Percentiles rank a stretch among this genome's conserved stretches.
These are phyloP conservation scores for Capra hircus DNA, from an alignment of 2,113 vertebrate species.

Conservation along the genomic window DNA sequence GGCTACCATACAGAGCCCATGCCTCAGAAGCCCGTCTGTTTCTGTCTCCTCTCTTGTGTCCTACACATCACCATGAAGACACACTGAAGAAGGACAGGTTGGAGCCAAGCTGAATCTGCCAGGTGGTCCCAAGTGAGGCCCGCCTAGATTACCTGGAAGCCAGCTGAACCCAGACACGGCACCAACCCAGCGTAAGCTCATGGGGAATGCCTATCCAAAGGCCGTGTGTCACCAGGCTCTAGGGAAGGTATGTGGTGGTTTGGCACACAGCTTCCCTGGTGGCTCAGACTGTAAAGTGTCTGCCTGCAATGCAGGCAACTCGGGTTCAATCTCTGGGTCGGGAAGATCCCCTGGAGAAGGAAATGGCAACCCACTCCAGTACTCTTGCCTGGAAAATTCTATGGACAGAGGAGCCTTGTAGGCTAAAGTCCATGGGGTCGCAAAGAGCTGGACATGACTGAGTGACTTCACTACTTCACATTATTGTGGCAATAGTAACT, in stretches of 20 bases:
- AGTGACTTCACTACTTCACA: not conserved
- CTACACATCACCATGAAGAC: not conserved
- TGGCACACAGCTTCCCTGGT: not conserved
- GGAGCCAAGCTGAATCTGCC: not conserved
- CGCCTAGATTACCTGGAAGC: not conserved
- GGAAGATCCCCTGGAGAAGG: not conserved
- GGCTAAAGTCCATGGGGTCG: not conserved
- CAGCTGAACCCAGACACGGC: not conserved
- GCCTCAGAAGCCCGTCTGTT: not conserved
- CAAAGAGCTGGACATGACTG: not conserved
- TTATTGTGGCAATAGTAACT: not conserved
- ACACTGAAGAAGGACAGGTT: not conserved
- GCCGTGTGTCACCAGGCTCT: too few relatives aligned
- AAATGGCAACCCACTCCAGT: not conserved
- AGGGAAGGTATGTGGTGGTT: not conserved
- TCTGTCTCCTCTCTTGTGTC: not conserved
- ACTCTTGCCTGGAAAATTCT: not conserved
- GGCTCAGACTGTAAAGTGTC: not conserved
- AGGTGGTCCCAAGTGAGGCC: not conserved
- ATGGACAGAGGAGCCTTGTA: not conserved
- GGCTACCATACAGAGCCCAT: not conserved
- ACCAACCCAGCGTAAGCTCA: not conserved
- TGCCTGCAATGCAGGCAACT: rapidly evolving
- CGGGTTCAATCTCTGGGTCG: rapidly evolving
- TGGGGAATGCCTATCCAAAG: too few relatives aligned